Percentiles rank a stretch among this genome's conserved stretches.
Evolutionary conservation across 2,113 vertebrate species (phyloP).

Genomic region (Montifringilla adamsi): DNA sequence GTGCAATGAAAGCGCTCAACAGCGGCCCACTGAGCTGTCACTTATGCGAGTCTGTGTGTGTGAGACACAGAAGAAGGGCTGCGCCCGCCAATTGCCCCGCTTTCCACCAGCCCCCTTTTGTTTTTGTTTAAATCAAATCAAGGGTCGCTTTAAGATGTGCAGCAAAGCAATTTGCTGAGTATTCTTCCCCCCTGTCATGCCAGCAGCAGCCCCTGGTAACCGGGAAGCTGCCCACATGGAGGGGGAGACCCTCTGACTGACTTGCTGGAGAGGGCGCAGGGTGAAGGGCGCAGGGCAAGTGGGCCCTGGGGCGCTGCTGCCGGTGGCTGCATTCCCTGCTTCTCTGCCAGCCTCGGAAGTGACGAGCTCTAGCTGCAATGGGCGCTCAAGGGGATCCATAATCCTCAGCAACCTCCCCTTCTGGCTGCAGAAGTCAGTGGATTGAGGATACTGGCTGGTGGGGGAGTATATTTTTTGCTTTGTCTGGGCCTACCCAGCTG

Average conservation of each 20-base stretch:
- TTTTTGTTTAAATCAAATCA: slow-evolving; percentile 70
- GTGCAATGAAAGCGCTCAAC: slow-evolving; percentile 55
- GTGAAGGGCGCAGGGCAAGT: not conserved
- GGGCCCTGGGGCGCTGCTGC: fast-evolving
- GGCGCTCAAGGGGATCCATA: not conserved
- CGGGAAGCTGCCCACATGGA: slow-evolving; percentile 16
- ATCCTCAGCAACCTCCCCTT: not conserved
- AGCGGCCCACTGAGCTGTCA: slow-evolving; percentile 59
- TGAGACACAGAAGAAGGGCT: slow-evolving; percentile 35
- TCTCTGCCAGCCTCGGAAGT: not conserved
- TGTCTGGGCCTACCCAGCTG: not conserved
- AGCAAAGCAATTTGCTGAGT: slow-evolving; percentile 65
- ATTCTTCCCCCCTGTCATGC: slow-evolving; percentile 39
- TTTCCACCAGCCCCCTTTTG: slow-evolving; percentile 66
- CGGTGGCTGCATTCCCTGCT: not conserved
- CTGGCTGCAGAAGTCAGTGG: not conserved
- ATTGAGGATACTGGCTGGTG: not conserved
- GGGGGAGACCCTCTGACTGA: not conserved
- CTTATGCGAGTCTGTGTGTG: slow-evolving; percentile 44
- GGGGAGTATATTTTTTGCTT: not conserved
- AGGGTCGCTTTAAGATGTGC: slow-evolving; percentile 49
- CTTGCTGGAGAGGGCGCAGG: not conserved
- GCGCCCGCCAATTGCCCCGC: slow-evolving; percentile 45
- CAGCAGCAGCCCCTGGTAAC: slow-evolving; percentile 64
- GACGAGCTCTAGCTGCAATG: not conserved